Evolutionary conservation across 2,797 vertebrate species (phyloP), one percentile per base, ranked within the genome.

Genomic region (Molothrus ater): DNA sequence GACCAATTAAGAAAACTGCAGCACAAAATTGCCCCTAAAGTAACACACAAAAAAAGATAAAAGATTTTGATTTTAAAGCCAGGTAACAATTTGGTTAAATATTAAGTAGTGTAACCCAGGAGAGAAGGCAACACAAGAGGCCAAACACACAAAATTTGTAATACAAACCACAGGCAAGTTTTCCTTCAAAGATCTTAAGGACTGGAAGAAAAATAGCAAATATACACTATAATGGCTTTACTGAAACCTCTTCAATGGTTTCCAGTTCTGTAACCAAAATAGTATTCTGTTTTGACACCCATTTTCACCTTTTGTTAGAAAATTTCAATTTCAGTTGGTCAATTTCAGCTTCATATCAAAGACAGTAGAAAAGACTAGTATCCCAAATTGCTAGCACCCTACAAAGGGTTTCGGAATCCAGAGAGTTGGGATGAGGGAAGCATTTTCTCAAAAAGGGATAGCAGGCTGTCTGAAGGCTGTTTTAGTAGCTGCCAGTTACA

Each of bases 1-100:
- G 68, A 85, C 81, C 95, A 96, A 91, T 96, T 94, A 96, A 70
- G 84, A 93, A 80, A 82, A 92, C 68, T 64, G 48, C 64, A 87
- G 60, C 56, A 87, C 29, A 83, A 60, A 71, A 85, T 31, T 89
- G 64, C 26, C 76, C 7, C 57, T 68, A 31, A 80, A 84, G 83
- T 28, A 93, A 70, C 42, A 54, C 19, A 50, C 8, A 50, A 19
- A 36, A 47, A 56, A 63, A 3, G 40, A 61, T 3, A 78, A 36
- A 53, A 45, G 0, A 80, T 68, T 21, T 73, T 82, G 42, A 82
- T 66, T 19, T 38, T 87, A 87, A 82, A 94, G 42, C 5, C 60
- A 78, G 34, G 34, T 56, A 90, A 74, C n/a, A 66, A 80, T 83
- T 56, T 45, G 24, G 48, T 82, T 93, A 92, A 87, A 85, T 64